These are phyloP conservation scores for Aurelia sp. DNA, from an alignment of 30 jellyfish, hydroid and myxozoan species.

Conservation along the genomic window DNA sequence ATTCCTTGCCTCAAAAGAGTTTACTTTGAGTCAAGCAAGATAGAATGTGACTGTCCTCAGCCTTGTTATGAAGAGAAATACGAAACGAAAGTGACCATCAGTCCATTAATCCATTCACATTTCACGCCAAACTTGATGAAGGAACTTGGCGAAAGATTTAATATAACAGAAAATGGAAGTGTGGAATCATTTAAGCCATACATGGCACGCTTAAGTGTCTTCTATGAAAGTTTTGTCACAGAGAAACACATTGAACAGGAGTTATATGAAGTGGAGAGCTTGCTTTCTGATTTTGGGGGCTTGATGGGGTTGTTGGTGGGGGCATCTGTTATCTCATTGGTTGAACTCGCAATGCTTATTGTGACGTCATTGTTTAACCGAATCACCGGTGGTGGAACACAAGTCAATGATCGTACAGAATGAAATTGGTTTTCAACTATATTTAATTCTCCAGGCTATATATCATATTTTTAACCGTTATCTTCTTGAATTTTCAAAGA, in stretches of 20 bases:
- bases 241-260: constrained; percentile 8
- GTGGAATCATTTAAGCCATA: constrained; percentile 10
- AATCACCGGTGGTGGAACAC: too few relatives aligned
- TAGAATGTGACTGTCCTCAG: constrained; percentile 35
- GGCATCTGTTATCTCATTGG: constrained; percentile 32
- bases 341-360: neutral
- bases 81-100: constrained; percentile 4
- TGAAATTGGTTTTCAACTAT: too few relatives aligned
- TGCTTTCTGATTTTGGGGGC: constrained; percentile 54
- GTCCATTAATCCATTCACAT: constrained; percentile 18
- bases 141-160: constrained; percentile 8
- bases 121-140: neutral
- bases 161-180: neutral
- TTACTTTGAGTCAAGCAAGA: too few relatives aligned
- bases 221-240: constrained; percentile 9
- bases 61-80: constrained; percentile 34
- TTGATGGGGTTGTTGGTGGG: constrained; percentile 43
- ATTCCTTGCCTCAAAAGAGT: too few relatives aligned
- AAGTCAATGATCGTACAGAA: too few relatives aligned
- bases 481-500: too few relatives aligned
- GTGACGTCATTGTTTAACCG: neutral
- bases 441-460: too few relatives aligned
- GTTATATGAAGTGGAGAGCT: constrained; percentile 11
- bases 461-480: too few relatives aligned
- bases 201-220: constrained; percentile 5